Conservation (phyloP, 1,140 invertebrate species). For the Venturia canescens region DNA sequence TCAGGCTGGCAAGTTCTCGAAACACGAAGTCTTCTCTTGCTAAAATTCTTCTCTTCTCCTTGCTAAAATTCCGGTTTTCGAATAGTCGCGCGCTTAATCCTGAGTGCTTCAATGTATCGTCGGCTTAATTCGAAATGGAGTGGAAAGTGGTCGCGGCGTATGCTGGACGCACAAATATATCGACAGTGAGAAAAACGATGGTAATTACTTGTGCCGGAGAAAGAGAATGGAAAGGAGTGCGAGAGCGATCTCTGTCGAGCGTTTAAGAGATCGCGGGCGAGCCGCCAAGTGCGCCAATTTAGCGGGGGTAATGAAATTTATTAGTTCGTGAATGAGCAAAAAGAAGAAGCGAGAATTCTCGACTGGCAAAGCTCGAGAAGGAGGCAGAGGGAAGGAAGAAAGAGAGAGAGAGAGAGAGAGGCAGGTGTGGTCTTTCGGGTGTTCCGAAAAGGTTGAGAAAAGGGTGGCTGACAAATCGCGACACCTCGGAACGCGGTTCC, state of each 20-base stretch:
- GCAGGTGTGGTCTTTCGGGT: constrained; percentile 38
- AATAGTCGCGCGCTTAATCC: neutral
- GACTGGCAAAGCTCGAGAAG: neutral
- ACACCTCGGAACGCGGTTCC: constrained; percentile 44
- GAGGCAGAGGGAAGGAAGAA: neutral
- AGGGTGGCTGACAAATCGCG: constrained; percentile 54
- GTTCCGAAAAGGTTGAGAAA: constrained; percentile 8
- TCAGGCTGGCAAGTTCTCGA: too few species aligned
- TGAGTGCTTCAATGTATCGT: neutral
- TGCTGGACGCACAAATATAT: constrained; percentile 8
- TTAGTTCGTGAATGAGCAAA: constrained; percentile 52
- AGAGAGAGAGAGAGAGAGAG: neutral
- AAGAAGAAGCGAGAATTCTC: constrained; percentile 34
- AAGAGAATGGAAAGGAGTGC: neutral
- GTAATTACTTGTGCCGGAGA: constrained; percentile 24
- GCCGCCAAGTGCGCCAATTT: constrained; percentile 49
- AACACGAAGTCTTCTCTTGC: too few species aligned
- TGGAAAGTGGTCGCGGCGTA: neutral
- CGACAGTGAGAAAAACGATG: constrained; percentile 10
- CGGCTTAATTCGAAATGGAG: neutral
- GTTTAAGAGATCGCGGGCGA: constrained; percentile 50
- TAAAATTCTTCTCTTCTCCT: too few species aligned
- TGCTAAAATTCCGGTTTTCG: too few species aligned
- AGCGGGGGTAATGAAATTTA: constrained; percentile 61
- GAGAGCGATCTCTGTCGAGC: constrained; percentile 29